Evolutionary conservation across 2,797 vertebrate genomes (phyloP).

Genomic region (Otus scops): DNA sequence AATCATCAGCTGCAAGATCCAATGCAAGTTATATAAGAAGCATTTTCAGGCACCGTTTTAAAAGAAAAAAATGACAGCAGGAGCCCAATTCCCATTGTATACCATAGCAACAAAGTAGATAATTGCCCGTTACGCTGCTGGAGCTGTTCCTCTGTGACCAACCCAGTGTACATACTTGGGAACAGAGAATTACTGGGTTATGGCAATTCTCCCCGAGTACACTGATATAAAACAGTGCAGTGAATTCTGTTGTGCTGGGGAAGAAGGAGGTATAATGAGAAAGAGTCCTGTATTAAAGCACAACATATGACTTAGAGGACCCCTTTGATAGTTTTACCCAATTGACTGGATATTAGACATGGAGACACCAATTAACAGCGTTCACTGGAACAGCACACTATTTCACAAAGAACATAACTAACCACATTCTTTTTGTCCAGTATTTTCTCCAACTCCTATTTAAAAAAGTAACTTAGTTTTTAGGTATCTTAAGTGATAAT

Average conservation of each 20-base stretch:
- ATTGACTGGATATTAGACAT: not conserved
- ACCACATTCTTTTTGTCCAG: not conserved
- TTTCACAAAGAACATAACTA: not conserved
- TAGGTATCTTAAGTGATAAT: not conserved
- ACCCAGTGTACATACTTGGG: fast-evolving
- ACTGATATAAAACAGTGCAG: not conserved
- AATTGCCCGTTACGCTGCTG: not conserved
- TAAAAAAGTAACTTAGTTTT: not conserved
- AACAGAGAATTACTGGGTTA: not conserved
- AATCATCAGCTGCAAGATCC: not conserved
- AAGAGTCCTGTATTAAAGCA: not conserved
- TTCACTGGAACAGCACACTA: not conserved
- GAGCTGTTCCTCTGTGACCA: not conserved
- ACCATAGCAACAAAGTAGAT: not conserved
- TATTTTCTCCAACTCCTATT: not conserved
- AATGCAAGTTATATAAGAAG: not conserved
- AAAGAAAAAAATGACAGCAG: not conserved
- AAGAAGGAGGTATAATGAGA: not conserved
- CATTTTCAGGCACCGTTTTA: not conserved
- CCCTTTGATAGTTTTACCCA: not conserved
- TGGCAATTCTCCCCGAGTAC: not conserved
- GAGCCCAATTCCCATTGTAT: not conserved
- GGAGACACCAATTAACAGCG: fast-evolving
- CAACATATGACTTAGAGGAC: not conserved
- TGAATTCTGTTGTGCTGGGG: not conserved